Evolutionary conservation across 2,888 invertebrate species (phyloP).

Genomic region (Caenorhabditis sp.): DNA sequence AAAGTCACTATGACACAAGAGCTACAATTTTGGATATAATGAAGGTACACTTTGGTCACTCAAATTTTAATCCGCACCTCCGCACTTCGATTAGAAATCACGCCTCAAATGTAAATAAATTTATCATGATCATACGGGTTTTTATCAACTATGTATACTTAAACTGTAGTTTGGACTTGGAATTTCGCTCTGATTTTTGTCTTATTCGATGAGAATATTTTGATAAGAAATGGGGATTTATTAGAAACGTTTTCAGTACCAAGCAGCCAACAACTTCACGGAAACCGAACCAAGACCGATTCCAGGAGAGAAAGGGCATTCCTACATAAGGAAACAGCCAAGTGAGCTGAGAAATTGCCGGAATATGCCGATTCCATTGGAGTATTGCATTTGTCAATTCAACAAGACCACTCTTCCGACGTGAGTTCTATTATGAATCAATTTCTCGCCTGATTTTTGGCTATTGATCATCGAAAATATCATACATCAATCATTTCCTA

Average conservation of each 20-base stretch:
- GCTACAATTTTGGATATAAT: constrained; percentile 66
- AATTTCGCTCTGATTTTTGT: no score
- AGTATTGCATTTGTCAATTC: constrained; percentile 66
- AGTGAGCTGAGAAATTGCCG: constrained; percentile 50
- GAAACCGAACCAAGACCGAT: constrained; percentile 26
- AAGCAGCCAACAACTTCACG: constrained; percentile 31
- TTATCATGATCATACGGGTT: no score
- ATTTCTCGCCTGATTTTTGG: no score
- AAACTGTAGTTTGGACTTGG: no score
- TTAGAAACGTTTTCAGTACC: constrained; percentile 56
- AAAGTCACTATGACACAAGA: constrained; percentile 66
- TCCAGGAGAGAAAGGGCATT: constrained; percentile 55
- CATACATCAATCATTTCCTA: neutral
- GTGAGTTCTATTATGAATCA: constrained; percentile 8
- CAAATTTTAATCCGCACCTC: neutral
- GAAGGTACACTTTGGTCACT: no score
- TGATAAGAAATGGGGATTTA: no score
- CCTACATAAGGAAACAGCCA: constrained; percentile 59
- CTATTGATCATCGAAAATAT: neutral
- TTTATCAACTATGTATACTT: no score
- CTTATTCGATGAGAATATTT: no score
- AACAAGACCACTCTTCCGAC: constrained; percentile 7
- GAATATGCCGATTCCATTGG: constrained; percentile 59
- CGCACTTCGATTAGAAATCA: neutral
- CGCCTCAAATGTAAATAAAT: neutral